Conservation (phyloP, 2,888 invertebrate species). For the Chalcosyrphus nemorum region DNA sequence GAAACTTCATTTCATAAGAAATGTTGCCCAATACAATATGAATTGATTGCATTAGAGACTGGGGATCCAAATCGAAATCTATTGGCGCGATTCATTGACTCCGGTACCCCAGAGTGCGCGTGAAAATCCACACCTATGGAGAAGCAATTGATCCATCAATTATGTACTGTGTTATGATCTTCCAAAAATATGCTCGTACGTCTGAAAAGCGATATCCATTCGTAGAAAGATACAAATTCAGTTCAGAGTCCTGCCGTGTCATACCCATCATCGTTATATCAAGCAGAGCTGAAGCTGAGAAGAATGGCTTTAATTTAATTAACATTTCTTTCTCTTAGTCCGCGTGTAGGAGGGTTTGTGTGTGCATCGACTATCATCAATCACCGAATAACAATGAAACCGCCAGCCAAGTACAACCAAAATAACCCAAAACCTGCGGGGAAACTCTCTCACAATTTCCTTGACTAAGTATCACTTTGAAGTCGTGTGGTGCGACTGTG, state of each 20-base stretch:
- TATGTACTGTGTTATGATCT: constrained; percentile 59
- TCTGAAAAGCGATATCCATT: constrained; percentile 41
- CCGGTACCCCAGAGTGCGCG: constrained; percentile 56
- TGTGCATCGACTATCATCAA: constrained; percentile 53
- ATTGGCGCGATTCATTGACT: constrained; percentile 60
- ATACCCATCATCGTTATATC: constrained; percentile 56
- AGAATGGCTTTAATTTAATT: constrained; percentile 72
- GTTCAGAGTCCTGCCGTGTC: constrained; percentile 62
- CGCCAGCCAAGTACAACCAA: constrained; percentile 43
- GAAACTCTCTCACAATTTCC: constrained; percentile 17
- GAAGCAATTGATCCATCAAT: constrained; percentile 69
- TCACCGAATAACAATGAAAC: constrained; percentile 60
- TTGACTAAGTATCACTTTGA: constrained; percentile 32
- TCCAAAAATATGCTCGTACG: constrained; percentile 36
- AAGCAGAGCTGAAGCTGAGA: constrained; percentile 42
- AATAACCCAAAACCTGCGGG: constrained; percentile 45
- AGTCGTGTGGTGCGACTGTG: constrained; percentile 59
- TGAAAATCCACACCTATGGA: constrained; percentile 70
- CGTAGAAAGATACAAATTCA: constrained; percentile 48
- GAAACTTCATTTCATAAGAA: constrained; percentile 42
- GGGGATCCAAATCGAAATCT: constrained; percentile 43
- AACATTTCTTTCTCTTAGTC: constrained; percentile 67
- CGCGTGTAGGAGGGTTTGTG: constrained; percentile 5
- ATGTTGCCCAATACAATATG: constrained; percentile 59
- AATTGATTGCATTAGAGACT: constrained; percentile 64